Base-by-base conservation (phyloP, 2,797 vertebrate genomes). In the Brotula barbata region DNA sequence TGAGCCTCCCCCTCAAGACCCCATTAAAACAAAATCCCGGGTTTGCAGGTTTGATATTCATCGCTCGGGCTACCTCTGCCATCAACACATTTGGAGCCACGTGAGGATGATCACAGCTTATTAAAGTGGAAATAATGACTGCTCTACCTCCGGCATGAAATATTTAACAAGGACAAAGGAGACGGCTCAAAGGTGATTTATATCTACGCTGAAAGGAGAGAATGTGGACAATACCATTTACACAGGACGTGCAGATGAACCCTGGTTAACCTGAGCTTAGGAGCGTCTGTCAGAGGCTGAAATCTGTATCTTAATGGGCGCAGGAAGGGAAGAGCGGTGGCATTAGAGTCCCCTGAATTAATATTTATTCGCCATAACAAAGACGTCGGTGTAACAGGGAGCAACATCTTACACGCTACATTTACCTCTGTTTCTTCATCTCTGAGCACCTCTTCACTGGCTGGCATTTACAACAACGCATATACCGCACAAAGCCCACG, bases 81-180 rank as follows among this genome's bases (percentile, higher is more conserved):
- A 84, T 88, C 85, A 85, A 88, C 80, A 78, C 82, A 83, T 87
- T 87, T 85, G 73, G 80, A 66, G 76, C 85, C 86, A 84, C 65
- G 82, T 90, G 88, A 90, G 89, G 89, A 87, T 86, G 87, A 89
- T 89, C 85, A 87, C 78, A 82, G 84, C 86, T 89, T 90, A 89
- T 89, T 85, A 88, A 81, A 89, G 86, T 83, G 86, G 86, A 88
- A 87, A 86, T 88, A 88, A 91, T 90, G 89, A 89, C 88, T 87
- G 86, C 80, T 83, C 82, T 89, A 88, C 87, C 88, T 85, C 88
- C 75, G 66, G 76, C 83, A 86, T 90, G 84, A 92, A 89, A 90
- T 88, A 92, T 91, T 91, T 89, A 90, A 89, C 88, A 90, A 91
- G 89, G 89, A 89, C 89, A 91, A 88, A 89, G 84, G 85, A 86